phyloP scores from a whole-genome alignment of 2,888 invertebrate genomes.

The Nowickia ferox region DNA sequence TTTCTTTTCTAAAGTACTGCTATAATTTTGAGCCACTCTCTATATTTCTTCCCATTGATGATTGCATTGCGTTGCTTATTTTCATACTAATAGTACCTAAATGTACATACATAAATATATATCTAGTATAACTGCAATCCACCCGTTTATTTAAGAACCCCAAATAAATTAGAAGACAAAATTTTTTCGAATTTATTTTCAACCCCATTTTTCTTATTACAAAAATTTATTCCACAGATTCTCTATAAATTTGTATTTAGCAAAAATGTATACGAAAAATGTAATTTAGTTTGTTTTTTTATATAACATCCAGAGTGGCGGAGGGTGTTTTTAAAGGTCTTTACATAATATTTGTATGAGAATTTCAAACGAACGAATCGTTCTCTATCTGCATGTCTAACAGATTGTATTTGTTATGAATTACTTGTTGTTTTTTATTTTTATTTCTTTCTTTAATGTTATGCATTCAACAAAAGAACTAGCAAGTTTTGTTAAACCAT shows the following conservation, averaged over 20 bases:
- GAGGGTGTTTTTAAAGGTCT: conserved; percentile 10
- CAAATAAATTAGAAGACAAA: conserved; percentile 33
- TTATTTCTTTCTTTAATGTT: conserved; percentile 38
- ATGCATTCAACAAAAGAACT: conserved; percentile 35
- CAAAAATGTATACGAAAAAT: conserved; percentile 10
- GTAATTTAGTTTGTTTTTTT: conserved; percentile 47
- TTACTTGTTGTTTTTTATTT: conserved; percentile 30
- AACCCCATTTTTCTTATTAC: conserved; percentile 62
- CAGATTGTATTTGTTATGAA: conserved; percentile 37
- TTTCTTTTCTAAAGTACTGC: conserved; percentile 2
- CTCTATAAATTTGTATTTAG: conserved; percentile 28
- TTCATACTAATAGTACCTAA: conserved; percentile 43
- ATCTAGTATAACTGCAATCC: conserved; percentile 41
- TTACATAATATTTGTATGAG: conserved; percentile 49
- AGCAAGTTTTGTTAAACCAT: conserved; percentile 42
- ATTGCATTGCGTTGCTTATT: conserved; percentile 61
- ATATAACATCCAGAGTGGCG: conserved; percentile 5
- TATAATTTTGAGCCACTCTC: conserved; percentile 18
- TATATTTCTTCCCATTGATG: conserved; percentile 49
- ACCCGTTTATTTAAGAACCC: conserved; percentile 60
- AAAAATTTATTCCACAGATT: conserved; percentile 34
- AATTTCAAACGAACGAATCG: conserved; percentile 52
- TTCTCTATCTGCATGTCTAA: conserved; percentile 36
- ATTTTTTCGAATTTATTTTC: conserved; percentile 51
- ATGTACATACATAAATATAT: too few relatives aligned